Evolutionary conservation across 2,888 invertebrate species (phyloP), one percentile per base, ranked within the genome.

Genomic region (Heliconius aoede): DNA sequence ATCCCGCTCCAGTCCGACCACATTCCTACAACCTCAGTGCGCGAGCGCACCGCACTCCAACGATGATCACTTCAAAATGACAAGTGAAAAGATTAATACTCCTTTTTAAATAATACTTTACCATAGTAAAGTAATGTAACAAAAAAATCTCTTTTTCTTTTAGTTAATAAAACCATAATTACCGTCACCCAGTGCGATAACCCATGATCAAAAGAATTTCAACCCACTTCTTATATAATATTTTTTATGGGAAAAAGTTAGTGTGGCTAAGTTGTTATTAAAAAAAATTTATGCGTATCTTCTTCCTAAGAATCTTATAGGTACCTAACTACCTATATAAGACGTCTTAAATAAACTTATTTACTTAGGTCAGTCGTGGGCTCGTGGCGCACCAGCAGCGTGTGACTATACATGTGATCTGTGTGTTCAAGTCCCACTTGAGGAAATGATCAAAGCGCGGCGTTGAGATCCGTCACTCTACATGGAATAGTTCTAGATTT

Each of bases 21-120:
- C 94, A 94, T 94, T 94, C 94, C 94, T 87, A 85, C 84, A 89
- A 88, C 89, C 91, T 91, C 88, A 90, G 89, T 85, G 89, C 90
- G 90, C 90, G 81, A 76, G 89, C 89, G 89, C 91, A 90, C 90
- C 89, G 85, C 86, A 61, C 79, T 72, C 73, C 51, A 75, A 74
- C 58, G 71, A 74, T 78, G 62, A 78, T 79, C 76, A 78, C 73
- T 76, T 76, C 77, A 76, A 81, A 76, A 79, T 71, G 73, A 79
- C 74, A 79, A 74, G 69, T 60, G 21, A 72, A 61, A 26, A 36
- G 18, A 72, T 58, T 21, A 26, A 61, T 60, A 61, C 26, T 69
- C 24, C 30, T 55, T n/a, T 55, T 9, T 13, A 30, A 24, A 55
- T 55, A 55, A 55, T 30, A n/a, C n/a, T n/a, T n/a, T n/a, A n/a